These are phyloP conservation scores for Antheraea mylitta DNA, from an alignment of 1,140 invertebrate genomes.

Conservation along the genomic window DNA sequence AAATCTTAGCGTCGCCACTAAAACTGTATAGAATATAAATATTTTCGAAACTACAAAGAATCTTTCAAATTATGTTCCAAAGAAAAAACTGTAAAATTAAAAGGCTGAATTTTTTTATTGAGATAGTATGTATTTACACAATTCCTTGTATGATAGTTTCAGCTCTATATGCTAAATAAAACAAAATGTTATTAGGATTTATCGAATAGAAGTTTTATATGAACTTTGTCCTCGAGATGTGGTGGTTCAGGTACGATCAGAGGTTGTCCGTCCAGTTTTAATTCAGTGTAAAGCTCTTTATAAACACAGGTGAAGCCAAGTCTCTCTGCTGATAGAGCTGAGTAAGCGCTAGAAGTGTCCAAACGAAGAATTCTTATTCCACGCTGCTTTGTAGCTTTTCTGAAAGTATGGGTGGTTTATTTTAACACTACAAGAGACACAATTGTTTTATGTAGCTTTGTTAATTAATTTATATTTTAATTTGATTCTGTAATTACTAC, in stretches of 20 bases:
- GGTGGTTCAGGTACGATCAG: conserved; percentile 81
- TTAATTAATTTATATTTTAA: too few relatives aligned
- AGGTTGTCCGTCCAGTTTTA: conserved; percentile 80
- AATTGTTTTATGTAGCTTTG: too few relatives aligned
- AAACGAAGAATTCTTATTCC: conserved; percentile 73
- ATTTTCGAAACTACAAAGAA: too few relatives aligned
- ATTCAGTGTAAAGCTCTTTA: conserved; percentile 82
- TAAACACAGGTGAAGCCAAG: conserved; percentile 84
- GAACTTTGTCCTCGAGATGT: conserved; percentile 78
- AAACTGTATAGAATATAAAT: too few relatives aligned
- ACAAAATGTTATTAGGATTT: background rate
- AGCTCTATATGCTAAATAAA: background rate
- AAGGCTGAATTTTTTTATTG: too few relatives aligned
- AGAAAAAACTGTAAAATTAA: too few relatives aligned
- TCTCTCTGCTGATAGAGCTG: conserved; percentile 83
- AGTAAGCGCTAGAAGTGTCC: conserved; percentile 86
- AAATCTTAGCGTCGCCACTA: too few relatives aligned
- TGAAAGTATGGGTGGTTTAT: conserved; percentile 56
- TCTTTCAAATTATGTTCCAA: too few relatives aligned
- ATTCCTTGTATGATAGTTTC: background rate
- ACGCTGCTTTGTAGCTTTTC: conserved; percentile 77
- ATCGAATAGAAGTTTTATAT: conserved; percentile 48
- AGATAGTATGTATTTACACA: background rate
- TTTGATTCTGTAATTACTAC: too few relatives aligned
- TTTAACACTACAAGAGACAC: too few relatives aligned